Conservation (phyloP, 2,113 vertebrate genomes). For the Gallinago media region DNA sequence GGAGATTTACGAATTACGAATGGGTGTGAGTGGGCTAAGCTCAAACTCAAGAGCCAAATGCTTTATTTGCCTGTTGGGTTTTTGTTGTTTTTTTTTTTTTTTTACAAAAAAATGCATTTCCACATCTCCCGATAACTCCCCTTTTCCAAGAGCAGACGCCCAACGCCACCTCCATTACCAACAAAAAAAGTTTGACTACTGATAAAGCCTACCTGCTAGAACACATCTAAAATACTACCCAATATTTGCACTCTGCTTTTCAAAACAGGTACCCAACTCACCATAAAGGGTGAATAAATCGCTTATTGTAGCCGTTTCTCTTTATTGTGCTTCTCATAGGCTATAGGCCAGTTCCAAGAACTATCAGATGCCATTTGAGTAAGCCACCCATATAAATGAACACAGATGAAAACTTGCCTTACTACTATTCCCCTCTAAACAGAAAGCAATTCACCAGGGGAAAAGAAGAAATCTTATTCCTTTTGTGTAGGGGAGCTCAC, state of each 20-base stretch:
- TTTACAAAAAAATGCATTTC: not conserved
- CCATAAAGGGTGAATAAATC: not conserved
- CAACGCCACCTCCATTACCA: not conserved
- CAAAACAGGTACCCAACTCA: not conserved
- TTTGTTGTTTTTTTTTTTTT: not conserved
- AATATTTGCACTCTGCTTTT: not conserved
- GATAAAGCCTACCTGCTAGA: not conserved
- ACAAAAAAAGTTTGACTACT: not conserved
- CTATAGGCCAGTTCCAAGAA: not conserved
- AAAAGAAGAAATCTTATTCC: slow-evolving; percentile 32
- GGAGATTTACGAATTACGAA: not conserved
- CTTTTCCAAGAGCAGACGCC: not conserved
- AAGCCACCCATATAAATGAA: not conserved
- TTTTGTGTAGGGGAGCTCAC: not conserved
- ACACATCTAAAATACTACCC: not conserved
- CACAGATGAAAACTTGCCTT: not conserved
- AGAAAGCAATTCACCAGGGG: slow-evolving; percentile 11
- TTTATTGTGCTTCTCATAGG: not conserved
- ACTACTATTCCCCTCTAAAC: not conserved
- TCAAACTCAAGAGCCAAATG: not conserved
- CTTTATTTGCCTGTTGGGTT: not conserved
- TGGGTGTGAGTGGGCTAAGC: not conserved
- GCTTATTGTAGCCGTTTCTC: not conserved
- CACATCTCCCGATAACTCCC: not conserved
- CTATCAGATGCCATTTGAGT: not conserved